Conservation (phyloP, 2,888 invertebrate genomes). For the Stenichneumon culpator region DNA sequence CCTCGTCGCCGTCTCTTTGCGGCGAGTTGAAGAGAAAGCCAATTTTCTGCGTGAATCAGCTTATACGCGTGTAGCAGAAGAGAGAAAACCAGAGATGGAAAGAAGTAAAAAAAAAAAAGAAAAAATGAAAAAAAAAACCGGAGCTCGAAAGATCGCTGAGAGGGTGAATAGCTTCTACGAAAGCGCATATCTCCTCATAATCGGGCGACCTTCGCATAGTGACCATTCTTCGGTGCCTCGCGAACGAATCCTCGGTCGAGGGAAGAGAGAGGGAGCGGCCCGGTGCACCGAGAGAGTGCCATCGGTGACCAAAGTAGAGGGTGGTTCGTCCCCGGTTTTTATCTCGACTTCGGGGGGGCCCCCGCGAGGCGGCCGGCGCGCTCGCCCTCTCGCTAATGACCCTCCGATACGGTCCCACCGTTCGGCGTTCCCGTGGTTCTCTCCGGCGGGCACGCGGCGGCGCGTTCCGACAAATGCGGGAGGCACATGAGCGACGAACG, state of each 20-base stretch:
- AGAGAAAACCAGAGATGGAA: constrained; percentile 31
- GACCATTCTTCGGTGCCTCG: constrained; percentile 80
- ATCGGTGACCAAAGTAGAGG: constrained; percentile 74
- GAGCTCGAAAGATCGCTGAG: background rate
- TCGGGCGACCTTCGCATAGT: constrained; percentile 84
- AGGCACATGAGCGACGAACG: constrained; percentile 6
- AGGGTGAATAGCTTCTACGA: constrained; percentile 58
- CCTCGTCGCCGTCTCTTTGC: constrained; percentile 27
- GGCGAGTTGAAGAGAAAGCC: constrained; percentile 50
- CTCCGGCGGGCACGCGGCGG: constrained; percentile 27
- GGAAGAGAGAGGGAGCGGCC: too few relatives aligned
- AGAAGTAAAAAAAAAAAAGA: background rate
- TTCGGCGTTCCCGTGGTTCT: constrained; percentile 68
- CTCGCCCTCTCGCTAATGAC: constrained; percentile 82
- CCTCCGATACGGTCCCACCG: constrained; percentile 78
- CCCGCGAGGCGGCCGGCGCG: constrained; percentile 46
- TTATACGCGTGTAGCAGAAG: constrained; percentile 2
- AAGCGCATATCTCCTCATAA: constrained; percentile 77
- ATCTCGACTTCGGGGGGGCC: constrained; percentile 72
- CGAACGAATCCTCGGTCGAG: constrained; percentile 22
- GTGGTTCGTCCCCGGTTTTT: constrained; percentile 80
- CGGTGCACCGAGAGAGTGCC: constrained; percentile 31
- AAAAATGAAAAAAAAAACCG: background rate
- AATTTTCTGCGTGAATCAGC: constrained; percentile 46
- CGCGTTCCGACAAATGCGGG: constrained; percentile 69